These are phyloP conservation scores for Branchinecta lynchi DNA, from an alignment of 1,140 invertebrate species.

Conservation along the genomic window DNA sequence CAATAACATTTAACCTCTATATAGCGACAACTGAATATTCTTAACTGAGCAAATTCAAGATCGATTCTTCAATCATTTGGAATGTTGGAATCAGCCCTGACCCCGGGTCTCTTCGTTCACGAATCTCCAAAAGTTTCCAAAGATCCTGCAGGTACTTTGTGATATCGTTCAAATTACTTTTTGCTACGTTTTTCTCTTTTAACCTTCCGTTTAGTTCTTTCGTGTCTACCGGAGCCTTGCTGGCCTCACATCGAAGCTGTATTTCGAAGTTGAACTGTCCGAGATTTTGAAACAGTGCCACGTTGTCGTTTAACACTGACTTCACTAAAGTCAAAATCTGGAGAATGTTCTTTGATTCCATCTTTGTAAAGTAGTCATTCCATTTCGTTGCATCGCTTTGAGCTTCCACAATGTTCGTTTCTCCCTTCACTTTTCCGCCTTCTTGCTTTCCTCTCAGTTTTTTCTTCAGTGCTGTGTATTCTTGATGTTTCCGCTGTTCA, in stretches of 20 bases:
- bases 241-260: background rate
- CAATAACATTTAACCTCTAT: too few species aligned
- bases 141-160: background rate
- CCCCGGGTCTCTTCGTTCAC: background rate
- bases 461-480: background rate
- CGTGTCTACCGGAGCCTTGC: background rate
- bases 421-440: background rate
- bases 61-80: too few species aligned
- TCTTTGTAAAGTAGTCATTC: background rate
- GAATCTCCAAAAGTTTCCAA: background rate
- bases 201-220: background rate
- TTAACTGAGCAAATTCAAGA: too few species aligned
- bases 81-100: too few species aligned
- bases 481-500: background rate
- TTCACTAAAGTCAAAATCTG: background rate
- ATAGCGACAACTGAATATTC: too few species aligned
- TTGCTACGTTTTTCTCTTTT: background rate
- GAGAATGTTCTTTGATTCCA: background rate
- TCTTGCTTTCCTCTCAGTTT: background rate
- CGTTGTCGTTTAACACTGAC: background rate
- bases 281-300: background rate
- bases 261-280: background rate
- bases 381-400: background rate
- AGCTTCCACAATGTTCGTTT: background rate
- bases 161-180: background rate